Conservation (phyloP, 2,113 vertebrate genomes). For the Casuarius casuarius region DNA sequence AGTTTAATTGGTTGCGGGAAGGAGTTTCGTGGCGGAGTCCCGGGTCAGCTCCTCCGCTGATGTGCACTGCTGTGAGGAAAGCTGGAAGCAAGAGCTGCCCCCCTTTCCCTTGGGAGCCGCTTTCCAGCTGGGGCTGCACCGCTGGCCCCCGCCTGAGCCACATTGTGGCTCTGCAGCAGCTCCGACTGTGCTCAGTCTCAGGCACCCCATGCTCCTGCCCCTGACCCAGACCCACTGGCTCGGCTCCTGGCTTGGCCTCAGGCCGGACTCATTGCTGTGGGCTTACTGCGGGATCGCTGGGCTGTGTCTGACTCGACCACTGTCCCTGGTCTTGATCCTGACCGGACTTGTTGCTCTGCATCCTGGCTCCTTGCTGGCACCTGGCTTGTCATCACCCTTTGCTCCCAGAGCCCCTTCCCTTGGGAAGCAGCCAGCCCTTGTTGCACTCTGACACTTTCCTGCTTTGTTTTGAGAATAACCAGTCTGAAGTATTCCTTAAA, state of each 20-base stretch:
- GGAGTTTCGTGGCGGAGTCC: background rate
- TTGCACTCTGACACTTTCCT: background rate
- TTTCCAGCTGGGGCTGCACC: background rate
- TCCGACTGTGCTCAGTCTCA: accelerated
- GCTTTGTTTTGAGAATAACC: background rate
- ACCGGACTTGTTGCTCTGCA: background rate
- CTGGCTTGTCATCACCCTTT: accelerated
- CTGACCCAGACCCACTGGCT: too few relatives aligned
- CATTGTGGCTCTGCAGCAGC: accelerated
- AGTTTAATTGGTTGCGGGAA: background rate
- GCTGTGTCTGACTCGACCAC: background rate
- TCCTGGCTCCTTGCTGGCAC: background rate
- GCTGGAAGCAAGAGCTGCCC: background rate
- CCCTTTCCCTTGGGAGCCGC: background rate
- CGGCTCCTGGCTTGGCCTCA: too few relatives aligned
- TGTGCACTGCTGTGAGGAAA: background rate
- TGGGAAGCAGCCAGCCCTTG: accelerated
- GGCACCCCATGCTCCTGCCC: background rate
- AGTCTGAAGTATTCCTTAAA: background rate
- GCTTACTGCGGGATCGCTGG: accelerated
- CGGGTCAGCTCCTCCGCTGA: background rate
- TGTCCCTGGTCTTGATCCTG: background rate
- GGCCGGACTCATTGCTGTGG: accelerated
- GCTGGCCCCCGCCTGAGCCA: accelerated
- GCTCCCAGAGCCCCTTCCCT: background rate